A percentile compares a stretch with the other conserved stretches of the same genome.
These are phyloP conservation scores for Callocephalon fimbriatum DNA, from an alignment of 2,113 vertebrate genomes.

Conservation along the genomic window DNA sequence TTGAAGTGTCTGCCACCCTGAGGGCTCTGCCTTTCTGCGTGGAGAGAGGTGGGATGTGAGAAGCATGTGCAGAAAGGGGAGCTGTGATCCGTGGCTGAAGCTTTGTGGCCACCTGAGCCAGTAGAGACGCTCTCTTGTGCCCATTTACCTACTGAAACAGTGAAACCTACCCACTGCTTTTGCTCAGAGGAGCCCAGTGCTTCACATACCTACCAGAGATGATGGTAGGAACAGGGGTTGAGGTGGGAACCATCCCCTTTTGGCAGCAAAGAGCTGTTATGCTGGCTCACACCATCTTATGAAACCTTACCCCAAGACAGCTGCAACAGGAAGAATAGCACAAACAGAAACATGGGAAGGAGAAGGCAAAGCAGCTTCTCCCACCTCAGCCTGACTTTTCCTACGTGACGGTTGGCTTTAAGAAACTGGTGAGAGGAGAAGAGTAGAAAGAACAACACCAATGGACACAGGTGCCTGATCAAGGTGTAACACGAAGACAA, in stretches of 20 bases:
- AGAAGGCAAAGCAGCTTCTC: background rate
- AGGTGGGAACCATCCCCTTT: background rate
- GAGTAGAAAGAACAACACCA: background rate
- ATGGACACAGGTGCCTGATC: background rate
- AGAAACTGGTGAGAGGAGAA: background rate
- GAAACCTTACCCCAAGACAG: conserved; percentile 46
- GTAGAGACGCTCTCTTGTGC: background rate
- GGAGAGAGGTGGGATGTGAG: background rate
- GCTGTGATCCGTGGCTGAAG: background rate
- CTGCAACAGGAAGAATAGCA: background rate
- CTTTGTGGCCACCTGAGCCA: background rate
- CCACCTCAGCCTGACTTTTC: background rate
- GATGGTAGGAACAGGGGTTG: background rate
- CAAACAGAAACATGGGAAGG: background rate
- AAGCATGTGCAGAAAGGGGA: background rate
- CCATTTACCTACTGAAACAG: background rate
- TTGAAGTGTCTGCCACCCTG: background rate
- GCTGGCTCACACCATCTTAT: rapidly evolving
- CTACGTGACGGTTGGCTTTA: rapidly evolving
- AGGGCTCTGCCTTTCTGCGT: background rate
- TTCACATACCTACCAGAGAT: background rate
- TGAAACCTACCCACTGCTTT: background rate
- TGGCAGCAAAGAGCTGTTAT: background rate
- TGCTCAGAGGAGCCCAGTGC: background rate
- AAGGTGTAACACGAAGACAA: background rate